Base-by-base conservation (phyloP, 2,888 invertebrate species). In the Magallana nippona region DNA sequence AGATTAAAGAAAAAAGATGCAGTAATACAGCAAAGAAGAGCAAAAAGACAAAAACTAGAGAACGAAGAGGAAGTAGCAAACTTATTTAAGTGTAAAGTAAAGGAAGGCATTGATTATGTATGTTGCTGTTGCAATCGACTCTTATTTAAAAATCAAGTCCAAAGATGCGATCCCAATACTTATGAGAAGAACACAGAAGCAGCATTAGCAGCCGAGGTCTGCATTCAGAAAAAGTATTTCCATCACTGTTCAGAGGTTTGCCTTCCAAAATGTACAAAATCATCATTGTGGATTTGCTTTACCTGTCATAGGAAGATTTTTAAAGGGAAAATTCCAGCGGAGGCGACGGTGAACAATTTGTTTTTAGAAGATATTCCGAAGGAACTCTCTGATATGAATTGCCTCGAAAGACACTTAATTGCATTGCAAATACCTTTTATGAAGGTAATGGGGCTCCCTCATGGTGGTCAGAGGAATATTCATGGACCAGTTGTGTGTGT, bases 401-500 rank as follows among this genome's bases (percentile, higher is more conserved):
- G 80, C 32, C 60, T 89, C 57, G 89, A 89, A 83, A 79, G 84
- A 82, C 87, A 88, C 80, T 60, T 89, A 22, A 81, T 88, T 13
- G 79, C 85, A 17, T 78, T 78, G 62, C 78, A 85, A 17, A 85
- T 89, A 44, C 88, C 88, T 8, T 89, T 88, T 78, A 87, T 88
- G 85, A 87, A 87, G 79, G 85, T 89, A 10, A 81, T 86, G 19
- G 63, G 83, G n/a, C 60, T 88, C 15, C 87, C 86, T 8, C 86
- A 85, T 81, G 87, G 85, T 80, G 81, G 82, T n/a, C 89, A 89
- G 78, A 80, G 86, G 13, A 84, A 84, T 63, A 62, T 87, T 13
- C 84, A 84, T 83, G 88, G 89, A 57, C 88, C 87, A 56, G 86
- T 89, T 55, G 83, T 88, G n/a, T 86, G 87, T 87, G 87, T 89